phyloP scores from a whole-genome alignment of 2,797 vertebrate genomes.

The Catamblyrhynchus diadema region DNA sequence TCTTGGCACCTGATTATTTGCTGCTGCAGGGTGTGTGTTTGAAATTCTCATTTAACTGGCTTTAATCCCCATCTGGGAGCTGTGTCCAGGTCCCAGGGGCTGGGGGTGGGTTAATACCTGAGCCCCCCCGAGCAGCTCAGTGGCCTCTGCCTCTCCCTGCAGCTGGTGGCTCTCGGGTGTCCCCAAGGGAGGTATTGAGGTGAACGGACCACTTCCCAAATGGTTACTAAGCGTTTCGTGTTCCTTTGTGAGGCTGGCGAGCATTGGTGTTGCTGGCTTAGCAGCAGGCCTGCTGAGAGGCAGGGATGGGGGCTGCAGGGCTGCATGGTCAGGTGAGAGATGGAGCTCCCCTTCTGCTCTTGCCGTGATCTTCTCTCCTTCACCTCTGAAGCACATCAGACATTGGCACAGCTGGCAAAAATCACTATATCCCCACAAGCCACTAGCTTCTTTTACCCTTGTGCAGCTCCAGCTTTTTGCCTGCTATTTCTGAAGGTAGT shows the following conservation, averaged over 20 bases:
- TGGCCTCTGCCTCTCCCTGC: fast-evolving
- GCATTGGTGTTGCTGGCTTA: neutral
- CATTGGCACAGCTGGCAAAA: neutral
- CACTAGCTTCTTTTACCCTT: neutral
- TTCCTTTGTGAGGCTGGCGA: neutral
- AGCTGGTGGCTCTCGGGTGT: neutral
- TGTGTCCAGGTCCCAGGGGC: neutral
- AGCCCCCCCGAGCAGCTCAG: neutral
- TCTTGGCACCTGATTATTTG: constrained; percentile 57
- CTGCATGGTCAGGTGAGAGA: fast-evolving
- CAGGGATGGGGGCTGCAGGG: too few species aligned
- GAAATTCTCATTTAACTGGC: constrained; percentile 39
- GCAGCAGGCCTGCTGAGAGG: neutral
- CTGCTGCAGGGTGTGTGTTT: neutral
- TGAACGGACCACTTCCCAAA: neutral
- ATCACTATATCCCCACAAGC: fast-evolving
- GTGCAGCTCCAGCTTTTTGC: neutral
- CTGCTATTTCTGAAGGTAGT: neutral
- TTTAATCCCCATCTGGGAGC: constrained; percentile 37
- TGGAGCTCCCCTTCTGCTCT: neutral
- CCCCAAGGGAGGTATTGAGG: fast-evolving
- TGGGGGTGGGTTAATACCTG: neutral
- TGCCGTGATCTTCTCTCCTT: neutral
- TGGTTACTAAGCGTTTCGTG: neutral
- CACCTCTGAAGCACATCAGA: neutral